Evolutionary conservation across 2,797 vertebrate species (phyloP), one percentile per base, ranked within the genome.

Genomic region (Falco cherrug): DNA sequence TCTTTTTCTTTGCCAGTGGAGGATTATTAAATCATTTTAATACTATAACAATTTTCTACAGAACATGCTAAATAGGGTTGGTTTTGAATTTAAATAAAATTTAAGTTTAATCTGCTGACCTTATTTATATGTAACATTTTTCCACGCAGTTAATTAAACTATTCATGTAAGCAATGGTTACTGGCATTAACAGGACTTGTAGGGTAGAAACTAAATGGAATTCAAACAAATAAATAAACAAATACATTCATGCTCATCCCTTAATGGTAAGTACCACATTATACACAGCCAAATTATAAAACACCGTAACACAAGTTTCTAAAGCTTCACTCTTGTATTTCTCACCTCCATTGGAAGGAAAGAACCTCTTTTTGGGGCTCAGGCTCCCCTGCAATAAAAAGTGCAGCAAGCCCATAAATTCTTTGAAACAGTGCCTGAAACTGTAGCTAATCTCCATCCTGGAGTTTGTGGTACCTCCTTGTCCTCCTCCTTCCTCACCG

Each of bases 51-150:
- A 78, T 76, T 68, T 92, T 93, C 90, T 80, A 94, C 17, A 82
- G 39, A 88, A 76, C 35, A 95, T 76, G 61, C 64, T 93, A 87
- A 93, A 87, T n/a, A 92, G 80, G 22, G 11, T 41, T 41, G 12
- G 2, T 71, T 91, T 73, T 79, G 6, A 89, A 94, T 93, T 86
- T 93, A 89, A 94, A 94, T 85, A 95, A 95, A 89, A 85, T 83
- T 57, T n/a, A 81, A 69, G 53, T 73, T 87, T 81, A 76, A 92
- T 95, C 76, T 84, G 67, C 73, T 87, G 70, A 88, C 59, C 43
- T 91, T 91, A 93, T 90, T 96, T 92, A 76, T 60, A 90, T 16
- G 41, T 53, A 94, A 79, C 59, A 79, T 93, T 93, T 92, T 93
- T 92, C 79, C 84, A 91, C 1, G 5, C 13, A 90, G 61, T 81